Evolutionary conservation across 1,140 invertebrate species (phyloP).

Genomic region (Glossosoma conforme): DNA sequence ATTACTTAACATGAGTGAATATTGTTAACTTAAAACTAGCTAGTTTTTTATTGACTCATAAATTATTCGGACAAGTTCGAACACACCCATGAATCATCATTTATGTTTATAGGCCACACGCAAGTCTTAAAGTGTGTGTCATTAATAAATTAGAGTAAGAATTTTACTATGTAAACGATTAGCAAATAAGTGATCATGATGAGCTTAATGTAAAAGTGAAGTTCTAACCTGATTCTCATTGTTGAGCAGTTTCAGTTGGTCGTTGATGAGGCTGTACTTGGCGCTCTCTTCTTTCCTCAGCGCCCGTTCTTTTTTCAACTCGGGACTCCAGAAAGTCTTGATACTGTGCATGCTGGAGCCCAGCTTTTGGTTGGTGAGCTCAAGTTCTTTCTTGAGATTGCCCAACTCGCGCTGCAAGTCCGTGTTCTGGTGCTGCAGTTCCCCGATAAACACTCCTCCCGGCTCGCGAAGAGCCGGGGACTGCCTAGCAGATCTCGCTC

Average conservation of each 20-base stretch:
- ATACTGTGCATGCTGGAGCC: conserved; percentile 99
- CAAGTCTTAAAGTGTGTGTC: too few relatives aligned
- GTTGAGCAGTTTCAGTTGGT: conserved; percentile 93
- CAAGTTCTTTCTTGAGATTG: conserved; percentile 94
- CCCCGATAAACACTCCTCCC: conserved; percentile 69
- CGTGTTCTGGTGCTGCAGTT: conserved; percentile 91
- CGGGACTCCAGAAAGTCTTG: conserved; percentile 99
- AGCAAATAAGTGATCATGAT: too few relatives aligned
- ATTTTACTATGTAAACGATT: too few relatives aligned
- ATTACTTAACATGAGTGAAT: too few relatives aligned
- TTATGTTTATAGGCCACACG: too few relatives aligned
- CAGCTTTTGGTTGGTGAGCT: conserved; percentile 95
- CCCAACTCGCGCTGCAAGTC: conserved; percentile 94
- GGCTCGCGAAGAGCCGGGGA: conserved; percentile 59
- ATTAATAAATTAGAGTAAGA: too few relatives aligned
- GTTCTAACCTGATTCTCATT: conserved; percentile 90
- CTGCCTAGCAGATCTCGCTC: conserved; percentile 65
- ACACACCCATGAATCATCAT: too few relatives aligned
- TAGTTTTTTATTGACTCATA: too few relatives aligned
- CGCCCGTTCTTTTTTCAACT: conserved; percentile 96
- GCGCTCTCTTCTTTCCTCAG: conserved; percentile 96
- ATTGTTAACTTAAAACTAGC: too few relatives aligned
- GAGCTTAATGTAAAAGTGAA: too few relatives aligned
- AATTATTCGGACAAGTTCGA: too few relatives aligned
- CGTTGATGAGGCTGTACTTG: conserved; percentile 94